Conservation (phyloP, 2,888 invertebrate species). For the Troides aeacus region DNA sequence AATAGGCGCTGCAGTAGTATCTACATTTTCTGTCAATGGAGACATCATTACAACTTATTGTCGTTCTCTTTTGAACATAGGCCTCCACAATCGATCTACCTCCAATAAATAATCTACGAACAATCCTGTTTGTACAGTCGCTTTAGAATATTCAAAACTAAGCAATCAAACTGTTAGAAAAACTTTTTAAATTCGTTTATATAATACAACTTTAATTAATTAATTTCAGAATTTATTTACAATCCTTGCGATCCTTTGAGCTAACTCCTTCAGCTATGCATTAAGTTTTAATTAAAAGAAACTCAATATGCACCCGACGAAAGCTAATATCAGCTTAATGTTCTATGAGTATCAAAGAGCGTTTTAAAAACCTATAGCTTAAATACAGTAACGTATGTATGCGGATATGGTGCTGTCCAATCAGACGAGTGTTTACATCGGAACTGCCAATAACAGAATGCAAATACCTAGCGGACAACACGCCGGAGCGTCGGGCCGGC, state of each 20-base stretch:
- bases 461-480: constrained; percentile 66
- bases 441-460: constrained; percentile 72
- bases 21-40: no score
- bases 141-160: no score
- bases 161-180: no score
- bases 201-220: neutral
- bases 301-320: neutral
- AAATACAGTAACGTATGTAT: constrained; percentile 37
- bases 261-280: neutral
- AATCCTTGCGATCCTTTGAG: neutral
- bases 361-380: constrained; percentile 20
- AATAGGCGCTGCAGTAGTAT: no score
- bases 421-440: constrained; percentile 69
- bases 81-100: no score
- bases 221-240: neutral
- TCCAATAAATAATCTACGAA: no score
- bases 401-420: constrained; percentile 51
- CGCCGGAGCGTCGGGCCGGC: constrained; percentile 39
- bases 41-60: no score
- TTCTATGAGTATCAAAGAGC: constrained; percentile 17
- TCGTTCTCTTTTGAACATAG: no score
- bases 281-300: neutral
- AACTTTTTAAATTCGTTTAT: no score
- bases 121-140: no score
- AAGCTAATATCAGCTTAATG: neutral